phyloP scores from a whole-genome alignment of 2,797 vertebrate genomes.

The Austrolebias charrua region DNA sequence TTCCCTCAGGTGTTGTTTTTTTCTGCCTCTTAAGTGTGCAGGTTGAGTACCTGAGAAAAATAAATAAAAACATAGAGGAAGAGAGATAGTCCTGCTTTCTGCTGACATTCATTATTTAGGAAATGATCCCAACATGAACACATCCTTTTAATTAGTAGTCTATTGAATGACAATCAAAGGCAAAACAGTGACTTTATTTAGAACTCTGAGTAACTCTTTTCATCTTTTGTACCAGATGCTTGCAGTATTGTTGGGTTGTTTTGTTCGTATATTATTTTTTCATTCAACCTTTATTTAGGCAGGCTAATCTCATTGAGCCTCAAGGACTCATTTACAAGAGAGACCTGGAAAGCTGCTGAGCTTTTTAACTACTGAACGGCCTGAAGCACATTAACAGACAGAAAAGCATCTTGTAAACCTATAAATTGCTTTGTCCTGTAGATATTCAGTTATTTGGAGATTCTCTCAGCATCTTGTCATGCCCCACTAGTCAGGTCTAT shows the following conservation, averaged over 20 bases:
- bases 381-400: slow-evolving; percentile 40
- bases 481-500: slow-evolving; percentile 6
- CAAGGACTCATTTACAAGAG: too few species aligned
- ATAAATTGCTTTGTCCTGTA: slow-evolving; percentile 13
- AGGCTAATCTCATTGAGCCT: too few species aligned
- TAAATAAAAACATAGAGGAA: slow-evolving; percentile 37
- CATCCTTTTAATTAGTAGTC: not conserved
- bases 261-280: slow-evolving; percentile 18
- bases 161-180: too few species aligned
- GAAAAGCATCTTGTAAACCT: slow-evolving; percentile 36
- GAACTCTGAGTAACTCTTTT: not conserved
- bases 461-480: slow-evolving; percentile 26
- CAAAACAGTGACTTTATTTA: not conserved
- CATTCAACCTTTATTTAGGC: too few species aligned
- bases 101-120: slow-evolving; percentile 12
- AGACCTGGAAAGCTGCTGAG: slow-evolving; percentile 10
- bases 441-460: slow-evolving; percentile 45
- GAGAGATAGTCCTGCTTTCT: not conserved
- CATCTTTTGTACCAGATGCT: not conserved
- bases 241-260: slow-evolving; percentile 4
- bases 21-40: too few species aligned
- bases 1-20: too few species aligned
- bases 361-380: slow-evolving; percentile 19
- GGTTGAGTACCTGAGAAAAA: too few species aligned
- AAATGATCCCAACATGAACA: not conserved